These are phyloP conservation scores for Hipposideros armiger DNA, from an alignment of 2,113 vertebrate species.

Conservation along the genomic window DNA sequence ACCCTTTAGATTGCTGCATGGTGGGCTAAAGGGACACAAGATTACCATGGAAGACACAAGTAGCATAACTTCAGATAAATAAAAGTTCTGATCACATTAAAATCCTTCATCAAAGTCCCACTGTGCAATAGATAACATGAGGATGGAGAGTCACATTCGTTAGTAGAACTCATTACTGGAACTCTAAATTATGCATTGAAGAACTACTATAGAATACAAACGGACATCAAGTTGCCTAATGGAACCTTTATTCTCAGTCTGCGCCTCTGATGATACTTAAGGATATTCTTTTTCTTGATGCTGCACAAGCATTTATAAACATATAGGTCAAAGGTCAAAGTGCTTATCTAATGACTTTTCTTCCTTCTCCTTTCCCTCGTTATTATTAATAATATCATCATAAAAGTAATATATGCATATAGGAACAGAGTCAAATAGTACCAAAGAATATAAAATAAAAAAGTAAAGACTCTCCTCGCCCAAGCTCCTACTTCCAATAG, in stretches of 20 bases:
- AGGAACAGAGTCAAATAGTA: constrained; percentile 51
- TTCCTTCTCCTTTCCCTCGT: not conserved
- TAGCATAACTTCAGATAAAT: not conserved
- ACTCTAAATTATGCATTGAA: constrained; percentile 78
- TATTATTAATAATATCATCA: constrained; percentile 44
- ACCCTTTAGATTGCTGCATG: not conserved
- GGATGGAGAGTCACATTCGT: constrained; percentile 54
- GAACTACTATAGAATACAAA: constrained; percentile 78
- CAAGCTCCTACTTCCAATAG: constrained; percentile 28
- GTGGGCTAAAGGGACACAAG: not conserved
- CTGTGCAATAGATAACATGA: constrained; percentile 51
- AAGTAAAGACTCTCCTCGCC: not conserved
- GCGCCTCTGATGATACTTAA: constrained; percentile 33
- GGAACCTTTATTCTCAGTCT: constrained; percentile 56
- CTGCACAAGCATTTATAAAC: constrained; percentile 34
- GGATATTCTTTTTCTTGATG: not conserved
- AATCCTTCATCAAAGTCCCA: constrained; percentile 40
- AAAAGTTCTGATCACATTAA: constrained; percentile 20
- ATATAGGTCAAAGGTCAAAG: constrained; percentile 57
- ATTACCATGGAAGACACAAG: not conserved
- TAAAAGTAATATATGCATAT: constrained; percentile 59
- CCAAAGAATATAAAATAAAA: constrained; percentile 63
- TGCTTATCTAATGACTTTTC: constrained; percentile 55
- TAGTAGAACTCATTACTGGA: constrained; percentile 76
- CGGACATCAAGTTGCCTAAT: constrained; percentile 69